phyloP scores from a whole-genome alignment of 1,140 invertebrate genomes.

The Drosophila persimilis region DNA sequence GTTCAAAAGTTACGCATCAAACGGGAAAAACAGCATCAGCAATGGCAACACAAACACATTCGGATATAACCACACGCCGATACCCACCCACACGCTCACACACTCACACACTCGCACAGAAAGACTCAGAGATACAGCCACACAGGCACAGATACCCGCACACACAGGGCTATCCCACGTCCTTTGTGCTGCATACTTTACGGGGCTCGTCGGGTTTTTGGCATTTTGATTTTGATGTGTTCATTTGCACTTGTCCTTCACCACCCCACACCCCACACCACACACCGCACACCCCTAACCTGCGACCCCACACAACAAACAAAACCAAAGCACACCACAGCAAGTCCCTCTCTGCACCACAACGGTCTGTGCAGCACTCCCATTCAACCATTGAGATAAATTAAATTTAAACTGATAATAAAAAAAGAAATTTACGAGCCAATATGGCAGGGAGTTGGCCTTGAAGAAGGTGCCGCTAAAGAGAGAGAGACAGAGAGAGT shows the following conservation, averaged over 20 bases:
- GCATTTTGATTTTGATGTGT: conserved; percentile 73
- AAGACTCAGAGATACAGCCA: not conserved
- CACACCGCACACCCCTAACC: not conserved
- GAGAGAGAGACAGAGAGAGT: not conserved
- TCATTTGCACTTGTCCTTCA: conserved; percentile 52
- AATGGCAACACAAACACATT: conserved; percentile 8
- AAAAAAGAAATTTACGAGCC: conserved; percentile 74
- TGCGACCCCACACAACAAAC: no score
- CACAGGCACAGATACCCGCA: not conserved
- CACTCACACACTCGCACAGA: conserved; percentile 22
- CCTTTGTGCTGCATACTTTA: conserved; percentile 1
- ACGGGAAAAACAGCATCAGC: conserved; percentile 15
- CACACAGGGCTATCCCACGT: not conserved
- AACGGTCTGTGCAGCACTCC: not conserved
- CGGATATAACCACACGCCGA: conserved; percentile 10
- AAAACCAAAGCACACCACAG: no score
- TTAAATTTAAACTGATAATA: conserved; percentile 81
- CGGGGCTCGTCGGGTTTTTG: conserved; percentile 13
- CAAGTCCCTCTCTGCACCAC: not conserved
- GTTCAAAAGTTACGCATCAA: conserved; percentile 49
- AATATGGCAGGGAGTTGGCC: conserved; percentile 62
- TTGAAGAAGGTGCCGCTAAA: conserved; percentile 21
- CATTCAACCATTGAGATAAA: conserved; percentile 56
- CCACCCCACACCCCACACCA: not conserved
- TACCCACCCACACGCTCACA: conserved; percentile 10